These are phyloP conservation scores for Pocillopora meandrina DNA, from an alignment of 92 coral and sea anemone genomes.

Conservation along the genomic window DNA sequence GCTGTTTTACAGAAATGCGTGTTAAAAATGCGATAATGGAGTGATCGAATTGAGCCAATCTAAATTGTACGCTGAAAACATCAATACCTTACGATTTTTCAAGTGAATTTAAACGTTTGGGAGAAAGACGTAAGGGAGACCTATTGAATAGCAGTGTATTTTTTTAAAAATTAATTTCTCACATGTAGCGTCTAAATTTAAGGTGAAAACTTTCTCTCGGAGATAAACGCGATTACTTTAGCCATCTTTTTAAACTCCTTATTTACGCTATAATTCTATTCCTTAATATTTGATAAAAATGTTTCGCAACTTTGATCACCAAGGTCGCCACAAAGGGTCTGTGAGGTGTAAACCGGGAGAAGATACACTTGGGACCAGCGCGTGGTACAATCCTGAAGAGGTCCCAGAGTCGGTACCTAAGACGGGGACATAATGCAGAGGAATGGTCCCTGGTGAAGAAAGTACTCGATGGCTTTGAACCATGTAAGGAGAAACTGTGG, in stretches of 20 bases:
- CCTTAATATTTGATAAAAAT: neutral
- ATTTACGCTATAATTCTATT: neutral
- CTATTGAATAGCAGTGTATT: neutral
- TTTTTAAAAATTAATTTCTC: neutral
- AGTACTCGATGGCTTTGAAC: constrained; percentile 12
- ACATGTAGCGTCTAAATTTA: no score
- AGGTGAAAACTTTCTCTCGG: neutral
- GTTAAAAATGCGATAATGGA: no score
- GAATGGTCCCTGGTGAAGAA: constrained; percentile 38
- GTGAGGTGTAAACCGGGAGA: constrained; percentile 36
- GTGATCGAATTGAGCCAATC: no score
- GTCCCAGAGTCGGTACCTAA: constrained; percentile 25
- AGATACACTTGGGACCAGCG: constrained; percentile 28
- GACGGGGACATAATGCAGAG: constrained; percentile 35
- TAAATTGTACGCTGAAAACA: no score
- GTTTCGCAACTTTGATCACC: constrained; percentile 6
- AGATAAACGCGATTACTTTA: neutral
- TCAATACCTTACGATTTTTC: no score
- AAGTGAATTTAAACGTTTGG: no score
- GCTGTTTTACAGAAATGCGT: no score
- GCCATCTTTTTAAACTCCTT: neutral
- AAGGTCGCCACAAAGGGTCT: constrained; percentile 52
- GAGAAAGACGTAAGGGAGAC: no score
- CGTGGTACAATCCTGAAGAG: constrained; percentile 21
- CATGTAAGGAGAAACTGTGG: constrained; percentile 32